These are phyloP conservation scores for Bombus sylvicola DNA, from an alignment of 1,140 invertebrate species.

Conservation along the genomic window DNA sequence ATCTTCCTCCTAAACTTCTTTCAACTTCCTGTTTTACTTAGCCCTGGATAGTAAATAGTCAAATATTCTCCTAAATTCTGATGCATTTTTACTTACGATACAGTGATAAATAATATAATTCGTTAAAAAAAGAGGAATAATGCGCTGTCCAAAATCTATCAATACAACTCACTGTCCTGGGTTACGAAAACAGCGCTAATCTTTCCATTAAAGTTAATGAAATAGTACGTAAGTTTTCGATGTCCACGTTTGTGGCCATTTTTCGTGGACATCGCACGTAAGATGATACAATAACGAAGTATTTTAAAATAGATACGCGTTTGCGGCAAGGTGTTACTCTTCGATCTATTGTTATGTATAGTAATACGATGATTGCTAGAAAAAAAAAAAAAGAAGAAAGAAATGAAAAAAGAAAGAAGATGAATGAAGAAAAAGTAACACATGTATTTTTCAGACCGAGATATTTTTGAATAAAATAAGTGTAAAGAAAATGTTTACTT, in stretches of 20 bases:
- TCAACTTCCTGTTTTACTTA: constrained; percentile 17
- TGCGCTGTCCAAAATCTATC: neutral
- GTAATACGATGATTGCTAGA: constrained; percentile 75
- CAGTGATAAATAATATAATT: neutral
- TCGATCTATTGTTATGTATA: constrained; percentile 72
- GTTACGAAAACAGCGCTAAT: constrained; percentile 8
- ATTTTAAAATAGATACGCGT: constrained; percentile 50
- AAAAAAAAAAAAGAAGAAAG: constrained; percentile 52
- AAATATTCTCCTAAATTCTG: constrained; percentile 45
- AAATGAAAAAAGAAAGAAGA: constrained; percentile 37
- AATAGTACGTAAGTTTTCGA: neutral
- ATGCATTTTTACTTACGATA: neutral
- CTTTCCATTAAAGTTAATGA: constrained; percentile 31
- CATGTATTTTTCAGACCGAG: constrained; percentile 80
- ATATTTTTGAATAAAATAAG: constrained; percentile 82
- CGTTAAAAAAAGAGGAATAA: neutral
- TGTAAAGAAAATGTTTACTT: constrained; percentile 66
- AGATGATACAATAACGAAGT: constrained; percentile 23
- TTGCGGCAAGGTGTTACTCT: constrained; percentile 62
- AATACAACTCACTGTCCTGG: neutral
- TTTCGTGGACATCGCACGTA: neutral
- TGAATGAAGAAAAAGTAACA: constrained; percentile 52
- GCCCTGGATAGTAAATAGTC: constrained; percentile 10
- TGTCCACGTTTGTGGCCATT: constrained; percentile 4
- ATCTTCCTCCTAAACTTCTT: constrained; percentile 64